Conservation (phyloP, 2,113 vertebrate species). For the Ciconia maguari region DNA sequence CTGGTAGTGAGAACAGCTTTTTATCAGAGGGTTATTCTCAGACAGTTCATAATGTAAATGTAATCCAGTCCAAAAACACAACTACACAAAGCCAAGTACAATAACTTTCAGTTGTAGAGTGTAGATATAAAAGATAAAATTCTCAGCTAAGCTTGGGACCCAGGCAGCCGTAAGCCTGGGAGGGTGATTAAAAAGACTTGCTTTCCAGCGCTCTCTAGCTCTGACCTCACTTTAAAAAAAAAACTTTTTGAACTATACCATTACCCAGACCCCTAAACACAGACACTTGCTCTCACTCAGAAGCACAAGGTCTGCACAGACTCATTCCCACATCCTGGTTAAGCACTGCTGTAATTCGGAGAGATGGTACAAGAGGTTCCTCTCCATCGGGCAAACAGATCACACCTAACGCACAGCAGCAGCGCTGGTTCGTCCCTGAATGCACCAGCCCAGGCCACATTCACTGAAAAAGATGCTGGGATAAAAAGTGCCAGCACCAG, state of each 20-base stretch:
- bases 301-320: not conserved
- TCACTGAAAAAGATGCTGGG: not conserved
- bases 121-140: not conserved
- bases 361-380: not conserved
- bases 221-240: not conserved
- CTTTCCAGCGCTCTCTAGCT: fast-evolving
- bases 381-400: not conserved
- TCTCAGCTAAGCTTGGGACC: not conserved
- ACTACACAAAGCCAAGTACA: not conserved
- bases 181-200: not conserved
- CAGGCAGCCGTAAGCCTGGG: not conserved
- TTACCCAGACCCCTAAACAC: not conserved
- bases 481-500: not conserved
- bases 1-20: not conserved
- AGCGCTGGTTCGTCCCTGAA: not conserved
- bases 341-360: not conserved
- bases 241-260: not conserved
- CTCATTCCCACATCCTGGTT: not conserved
- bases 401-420: not conserved
- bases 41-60: not conserved
- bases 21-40: not conserved
- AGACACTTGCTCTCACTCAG: not conserved
- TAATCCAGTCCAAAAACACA: not conserved
- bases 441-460: not conserved
- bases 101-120: not conserved